Evolutionary conservation across 2,888 invertebrate species (phyloP), one percentile per base, ranked within the genome.

Genomic region (Tiliacea citrago): DNA sequence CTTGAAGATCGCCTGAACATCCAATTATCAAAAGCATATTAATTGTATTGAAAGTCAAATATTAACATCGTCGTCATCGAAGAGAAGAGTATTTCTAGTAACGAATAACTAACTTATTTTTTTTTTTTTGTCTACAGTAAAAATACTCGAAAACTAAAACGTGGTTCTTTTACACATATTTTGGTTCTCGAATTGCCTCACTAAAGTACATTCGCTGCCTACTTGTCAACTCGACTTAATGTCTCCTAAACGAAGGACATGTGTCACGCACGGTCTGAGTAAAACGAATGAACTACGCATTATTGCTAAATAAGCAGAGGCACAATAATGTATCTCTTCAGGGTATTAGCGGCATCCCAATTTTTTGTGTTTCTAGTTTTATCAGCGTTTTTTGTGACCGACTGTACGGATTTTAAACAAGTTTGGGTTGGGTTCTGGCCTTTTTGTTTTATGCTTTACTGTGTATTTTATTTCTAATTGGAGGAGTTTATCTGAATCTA

Each of bases 181-280:
- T 62, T 49, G 53, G 51, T 60, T 45, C 75, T 71, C 16, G 16
- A 65, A n/a, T 69, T 42, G 39, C 69, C 57, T 73, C 55, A 69
- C 66, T 77, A 73, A 60, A 68, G 69, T 71, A 62, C 73, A 79
- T 72, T 74, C 55, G 74, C 83, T 73, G 61, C 68, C 77, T 80
- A 86, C 88, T 88, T 88, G 88, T 88, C 88, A 88, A 88, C 74
- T 86, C 86, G 86, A 84, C 88, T 88, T 86, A 88, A 81, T 79
- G 83, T 88, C 86, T 84, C 63, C 86, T 69, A 76, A 73, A 81
- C 75, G 86, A 82, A 77, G 76, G 88, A 88, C 88, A 88, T 85
- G 80, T 88, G 88, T 88, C 88, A 88, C 83, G 72, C 72, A 62
- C 68, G 83, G 77, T 75, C 81, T 88, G 88, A 87, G 79, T 68